phyloP scores from a whole-genome alignment of 2,113 vertebrate species.

The Anthoscopus minutus region DNA sequence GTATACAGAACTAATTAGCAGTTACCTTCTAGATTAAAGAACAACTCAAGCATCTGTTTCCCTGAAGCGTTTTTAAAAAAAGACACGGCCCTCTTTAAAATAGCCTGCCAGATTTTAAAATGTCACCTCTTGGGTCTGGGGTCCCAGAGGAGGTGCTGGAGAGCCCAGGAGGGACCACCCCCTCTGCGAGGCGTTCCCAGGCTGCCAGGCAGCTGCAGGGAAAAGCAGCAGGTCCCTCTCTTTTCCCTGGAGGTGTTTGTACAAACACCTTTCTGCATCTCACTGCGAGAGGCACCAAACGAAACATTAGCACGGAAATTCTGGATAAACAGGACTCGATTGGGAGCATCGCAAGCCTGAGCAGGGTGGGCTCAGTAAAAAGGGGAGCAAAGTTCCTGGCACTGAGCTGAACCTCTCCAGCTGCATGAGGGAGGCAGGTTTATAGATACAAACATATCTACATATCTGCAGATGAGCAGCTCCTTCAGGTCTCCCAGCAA shows the following conservation, averaged over 20 bases:
- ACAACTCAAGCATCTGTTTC: slow-evolving; percentile 35
- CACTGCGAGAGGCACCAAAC: background rate
- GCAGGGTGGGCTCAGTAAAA: rapidly evolving
- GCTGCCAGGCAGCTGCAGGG: background rate
- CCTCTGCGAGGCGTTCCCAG: background rate
- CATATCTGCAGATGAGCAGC: background rate
- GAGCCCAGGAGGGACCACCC: background rate
- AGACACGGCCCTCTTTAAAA: background rate
- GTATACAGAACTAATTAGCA: slow-evolving; percentile 37
- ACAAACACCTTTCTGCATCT: background rate
- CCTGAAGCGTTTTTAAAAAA: background rate
- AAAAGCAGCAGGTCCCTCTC: background rate
- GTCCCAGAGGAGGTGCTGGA: background rate
- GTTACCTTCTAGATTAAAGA: slow-evolving; percentile 41
- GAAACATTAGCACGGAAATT: background rate
- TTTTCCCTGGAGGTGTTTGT: background rate
- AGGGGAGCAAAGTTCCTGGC: background rate
- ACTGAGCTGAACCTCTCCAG: background rate
- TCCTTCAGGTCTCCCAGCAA: background rate
- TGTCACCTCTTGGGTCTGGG: background rate
- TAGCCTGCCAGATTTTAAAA: background rate
- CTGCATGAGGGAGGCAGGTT: background rate
- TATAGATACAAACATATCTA: rapidly evolving
- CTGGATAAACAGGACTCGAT: rapidly evolving
- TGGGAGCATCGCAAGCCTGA: rapidly evolving